Percentiles rank a stretch among this genome's conserved stretches.
phyloP scores from a whole-genome alignment of 2,113 vertebrate genomes.

The Collichthys lucidus region DNA sequence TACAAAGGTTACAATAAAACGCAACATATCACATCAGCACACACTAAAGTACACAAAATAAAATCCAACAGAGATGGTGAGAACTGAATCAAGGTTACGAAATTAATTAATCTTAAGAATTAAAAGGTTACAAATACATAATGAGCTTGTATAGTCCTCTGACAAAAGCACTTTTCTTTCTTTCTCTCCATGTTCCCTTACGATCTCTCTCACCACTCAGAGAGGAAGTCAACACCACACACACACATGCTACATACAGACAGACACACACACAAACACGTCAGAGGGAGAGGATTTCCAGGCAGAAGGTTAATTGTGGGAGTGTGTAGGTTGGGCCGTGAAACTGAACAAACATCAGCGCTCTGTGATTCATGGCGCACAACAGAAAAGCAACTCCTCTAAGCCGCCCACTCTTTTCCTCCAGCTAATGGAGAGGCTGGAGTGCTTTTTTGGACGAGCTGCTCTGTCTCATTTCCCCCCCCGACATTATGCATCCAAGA shows the following conservation, averaged over 20 bases:
- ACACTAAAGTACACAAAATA: too few relatives aligned
- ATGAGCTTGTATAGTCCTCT: background rate
- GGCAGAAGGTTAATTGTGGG: constrained; percentile 76
- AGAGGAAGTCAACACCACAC: constrained; percentile 39
- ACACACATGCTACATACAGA: background rate
- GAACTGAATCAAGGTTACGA: too few relatives aligned
- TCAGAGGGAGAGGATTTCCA: constrained; percentile 63
- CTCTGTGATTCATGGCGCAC: constrained; percentile 73
- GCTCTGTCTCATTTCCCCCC: constrained; percentile 36
- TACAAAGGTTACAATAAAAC: too few relatives aligned
- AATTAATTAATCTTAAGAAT: too few relatives aligned
- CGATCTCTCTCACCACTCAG: background rate
- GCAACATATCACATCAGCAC: too few relatives aligned
- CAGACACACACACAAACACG: constrained; percentile 24
- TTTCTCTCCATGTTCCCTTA: constrained; percentile 15
- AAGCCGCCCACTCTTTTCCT: constrained; percentile 51
- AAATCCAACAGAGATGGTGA: too few relatives aligned
- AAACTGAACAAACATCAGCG: constrained; percentile 54
- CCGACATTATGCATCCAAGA: constrained; percentile 37
- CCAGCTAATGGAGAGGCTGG: constrained; percentile 50
- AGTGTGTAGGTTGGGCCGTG: constrained; percentile 63
- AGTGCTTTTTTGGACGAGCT: constrained; percentile 56
- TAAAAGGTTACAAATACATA: background rate
- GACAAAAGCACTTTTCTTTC: constrained; percentile 4
- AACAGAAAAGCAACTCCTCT: constrained; percentile 49